Evolutionary conservation across 2,797 vertebrate species (phyloP).

Genomic region (Spatula clypeata): DNA sequence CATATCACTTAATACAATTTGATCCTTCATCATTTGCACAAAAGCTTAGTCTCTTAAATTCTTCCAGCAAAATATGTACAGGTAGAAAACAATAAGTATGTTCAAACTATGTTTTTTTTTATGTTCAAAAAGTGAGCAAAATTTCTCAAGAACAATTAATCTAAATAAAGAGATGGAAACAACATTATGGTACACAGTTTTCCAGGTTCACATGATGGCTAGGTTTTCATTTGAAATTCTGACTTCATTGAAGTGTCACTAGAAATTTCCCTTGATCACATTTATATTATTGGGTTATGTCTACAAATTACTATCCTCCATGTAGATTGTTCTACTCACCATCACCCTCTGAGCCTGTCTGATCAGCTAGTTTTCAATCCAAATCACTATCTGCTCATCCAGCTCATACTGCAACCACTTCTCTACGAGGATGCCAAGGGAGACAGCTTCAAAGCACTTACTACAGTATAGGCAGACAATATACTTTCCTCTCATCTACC

Average conservation of each 20-base stretch:
- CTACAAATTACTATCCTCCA: background rate
- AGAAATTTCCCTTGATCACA: background rate
- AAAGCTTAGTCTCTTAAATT: background rate
- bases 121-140: background rate
- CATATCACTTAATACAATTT: background rate
- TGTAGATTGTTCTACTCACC: background rate
- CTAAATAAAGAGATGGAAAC: background rate
- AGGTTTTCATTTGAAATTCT: background rate
- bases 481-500: background rate
- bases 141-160: background rate
- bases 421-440: background rate
- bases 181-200: background rate
- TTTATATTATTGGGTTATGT: background rate
- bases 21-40: background rate
- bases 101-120: background rate
- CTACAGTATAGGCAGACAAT: background rate
- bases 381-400: no score
- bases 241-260: background rate
- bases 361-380: background rate
- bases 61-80: background rate
- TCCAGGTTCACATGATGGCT: background rate
- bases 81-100: background rate
- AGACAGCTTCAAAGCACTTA: background rate
- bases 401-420: background rate
- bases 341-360: background rate